Conservation (phyloP, 2,797 vertebrate species). For the Scarus forsteni region DNA sequence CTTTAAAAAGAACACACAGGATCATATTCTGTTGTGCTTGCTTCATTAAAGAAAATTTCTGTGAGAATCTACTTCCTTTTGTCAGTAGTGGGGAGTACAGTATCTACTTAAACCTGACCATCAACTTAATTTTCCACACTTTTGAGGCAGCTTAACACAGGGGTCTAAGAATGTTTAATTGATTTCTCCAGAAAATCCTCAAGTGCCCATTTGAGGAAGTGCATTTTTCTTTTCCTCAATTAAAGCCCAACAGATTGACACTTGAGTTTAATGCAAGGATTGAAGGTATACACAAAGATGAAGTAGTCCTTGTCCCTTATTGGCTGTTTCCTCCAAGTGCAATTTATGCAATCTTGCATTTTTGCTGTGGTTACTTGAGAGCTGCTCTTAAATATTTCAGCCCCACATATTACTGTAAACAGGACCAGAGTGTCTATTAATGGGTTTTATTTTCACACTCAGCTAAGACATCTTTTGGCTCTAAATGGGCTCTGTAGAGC, state of each 20-base stretch:
- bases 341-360: background rate
- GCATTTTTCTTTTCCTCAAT: background rate
- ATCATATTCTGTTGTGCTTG: no score
- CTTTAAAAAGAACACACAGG: no score
- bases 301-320: background rate
- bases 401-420: background rate
- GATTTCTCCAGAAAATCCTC: background rate
- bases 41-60: no score
- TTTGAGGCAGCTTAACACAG: background rate
- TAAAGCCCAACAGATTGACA: background rate
- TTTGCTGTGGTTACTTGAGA: conserved; percentile 2
- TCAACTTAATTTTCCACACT: no score
- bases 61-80: no score
- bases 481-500: background rate
- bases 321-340: background rate
- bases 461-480: background rate
- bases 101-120: no score
- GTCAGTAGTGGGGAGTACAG: no score
- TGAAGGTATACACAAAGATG: background rate
- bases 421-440: background rate
- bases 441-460: background rate
- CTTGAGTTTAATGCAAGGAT: background rate
- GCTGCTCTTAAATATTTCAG: conserved; percentile 2
- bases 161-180: background rate
- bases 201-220: background rate